Base-by-base conservation (phyloP, 2,113 vertebrate species). In the Melozone crissalis region DNA sequence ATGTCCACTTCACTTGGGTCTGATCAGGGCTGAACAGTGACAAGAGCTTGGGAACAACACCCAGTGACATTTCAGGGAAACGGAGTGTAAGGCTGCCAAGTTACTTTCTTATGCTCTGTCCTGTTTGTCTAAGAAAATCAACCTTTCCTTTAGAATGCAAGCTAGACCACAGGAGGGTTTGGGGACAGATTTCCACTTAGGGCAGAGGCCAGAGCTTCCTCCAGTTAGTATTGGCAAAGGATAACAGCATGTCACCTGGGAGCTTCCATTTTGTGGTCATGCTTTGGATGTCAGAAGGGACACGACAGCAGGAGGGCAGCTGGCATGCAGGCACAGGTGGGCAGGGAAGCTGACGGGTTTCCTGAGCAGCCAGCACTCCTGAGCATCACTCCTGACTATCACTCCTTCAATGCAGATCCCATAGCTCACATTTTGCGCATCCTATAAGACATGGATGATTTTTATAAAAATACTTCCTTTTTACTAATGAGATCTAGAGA, bases 171-270 rank as follows among this genome's bases (percentile, higher is more conserved):
- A 31, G 23, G 17, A 66, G 39, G 7, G n/a, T 44, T 18, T 41
- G 47, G 67, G 75, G 84, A 68, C 49, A 80, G 24, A 69, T 62
- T 66, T 85, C 15, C 49, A 31, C 55, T 44, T 16, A 4, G 3
- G 21, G 62, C 37, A 55, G 54, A 83, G 9, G 9, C 20, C 41
- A 43, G 21, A 54, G n/a, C 39, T 80, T n/a, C 58, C 55, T 65
- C 49, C 16, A 14, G 8, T 33, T 17, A 21, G 18, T 30, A 37
- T 0, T 16, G 28, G 27, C n/a, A 31, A 66, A 78, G 44, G 44
- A 62, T 35, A 30, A 2, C 1, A 39, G 37, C 19, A 3, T 0
- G 0, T 49, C 63, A 37, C n/a, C 37, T 2, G 3, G 13, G 61
- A 90, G 16, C 39, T 79, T 67, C 62, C 69, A 7, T 41, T 26